Evolutionary conservation across 2,113 vertebrate species (phyloP).

Genomic region (Mungos mungo): DNA sequence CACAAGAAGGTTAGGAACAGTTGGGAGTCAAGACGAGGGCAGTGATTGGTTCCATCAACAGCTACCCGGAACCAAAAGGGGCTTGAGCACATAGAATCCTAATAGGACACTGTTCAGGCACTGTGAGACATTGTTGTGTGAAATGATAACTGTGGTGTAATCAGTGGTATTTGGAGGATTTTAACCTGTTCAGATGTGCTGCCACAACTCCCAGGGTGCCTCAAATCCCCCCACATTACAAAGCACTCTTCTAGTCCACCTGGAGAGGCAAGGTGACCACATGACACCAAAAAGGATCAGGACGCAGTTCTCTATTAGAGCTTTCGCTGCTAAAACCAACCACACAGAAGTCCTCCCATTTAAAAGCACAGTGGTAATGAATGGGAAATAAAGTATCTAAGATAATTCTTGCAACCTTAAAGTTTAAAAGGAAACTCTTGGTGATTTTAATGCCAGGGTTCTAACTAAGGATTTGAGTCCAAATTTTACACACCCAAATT

Average conservation of each 20-base stretch:
- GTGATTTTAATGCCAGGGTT: neutral
- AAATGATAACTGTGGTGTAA: neutral
- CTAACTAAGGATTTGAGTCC: neutral
- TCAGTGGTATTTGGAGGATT: neutral
- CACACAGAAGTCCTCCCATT: neutral
- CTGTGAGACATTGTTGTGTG: neutral
- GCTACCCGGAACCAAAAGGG: neutral
- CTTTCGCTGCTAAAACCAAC: neutral
- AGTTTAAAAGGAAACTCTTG: neutral
- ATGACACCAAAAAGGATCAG: neutral
- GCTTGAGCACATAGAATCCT: neutral
- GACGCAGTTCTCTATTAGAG: neutral
- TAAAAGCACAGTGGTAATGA: neutral
- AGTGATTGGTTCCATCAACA: neutral
- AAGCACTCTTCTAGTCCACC: neutral
- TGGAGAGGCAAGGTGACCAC: neutral
- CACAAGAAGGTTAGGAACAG: neutral
- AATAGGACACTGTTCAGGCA: neutral
- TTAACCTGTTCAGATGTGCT: neutral
- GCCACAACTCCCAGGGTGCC: neutral
- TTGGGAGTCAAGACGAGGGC: neutral
- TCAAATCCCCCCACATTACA: neutral
- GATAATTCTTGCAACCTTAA: neutral
- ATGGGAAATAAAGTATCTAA: neutral
- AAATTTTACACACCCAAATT: neutral